Percentiles rank a stretch among this genome's conserved stretches.
phyloP scores from a whole-genome alignment of 1,140 invertebrate genomes.

The Marisa cornuarietis region DNA sequence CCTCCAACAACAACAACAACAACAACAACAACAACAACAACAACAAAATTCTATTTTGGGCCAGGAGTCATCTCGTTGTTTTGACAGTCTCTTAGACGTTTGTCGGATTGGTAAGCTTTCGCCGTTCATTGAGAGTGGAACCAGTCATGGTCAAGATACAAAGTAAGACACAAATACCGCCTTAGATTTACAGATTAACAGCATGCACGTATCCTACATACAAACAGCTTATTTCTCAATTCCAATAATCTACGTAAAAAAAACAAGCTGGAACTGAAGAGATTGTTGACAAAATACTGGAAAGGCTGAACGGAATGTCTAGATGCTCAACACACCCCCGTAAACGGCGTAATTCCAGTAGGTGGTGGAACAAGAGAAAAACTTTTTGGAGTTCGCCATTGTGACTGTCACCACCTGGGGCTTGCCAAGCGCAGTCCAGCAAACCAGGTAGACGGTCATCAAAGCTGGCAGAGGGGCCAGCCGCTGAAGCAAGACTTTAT shows the following conservation, averaged over 20 bases:
- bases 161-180: not conserved
- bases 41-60: too few relatives aligned
- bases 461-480: conserved; percentile 88
- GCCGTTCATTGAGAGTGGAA: too few relatives aligned
- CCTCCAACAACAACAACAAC: too few relatives aligned
- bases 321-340: conserved; percentile 31
- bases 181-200: not conserved
- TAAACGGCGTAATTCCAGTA: conserved; percentile 49
- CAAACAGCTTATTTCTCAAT: not conserved
- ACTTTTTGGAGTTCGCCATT: conserved; percentile 46
- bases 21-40: too few relatives aligned
- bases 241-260: not conserved
- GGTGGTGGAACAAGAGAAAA: conserved; percentile 38
- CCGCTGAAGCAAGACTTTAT: conserved; percentile 89
- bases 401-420: conserved; percentile 73
- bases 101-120: too few relatives aligned
- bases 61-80: too few relatives aligned
- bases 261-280: not conserved
- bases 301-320: too few relatives aligned
- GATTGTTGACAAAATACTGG: not conserved
- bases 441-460: conserved; percentile 86
- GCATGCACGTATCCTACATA: not conserved
- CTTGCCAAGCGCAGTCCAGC: conserved; percentile 81
- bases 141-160: not conserved
- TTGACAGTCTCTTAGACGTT: too few relatives aligned